Conservation (phyloP, 2,797 vertebrate species). For the Fistularia commersonii region DNA sequence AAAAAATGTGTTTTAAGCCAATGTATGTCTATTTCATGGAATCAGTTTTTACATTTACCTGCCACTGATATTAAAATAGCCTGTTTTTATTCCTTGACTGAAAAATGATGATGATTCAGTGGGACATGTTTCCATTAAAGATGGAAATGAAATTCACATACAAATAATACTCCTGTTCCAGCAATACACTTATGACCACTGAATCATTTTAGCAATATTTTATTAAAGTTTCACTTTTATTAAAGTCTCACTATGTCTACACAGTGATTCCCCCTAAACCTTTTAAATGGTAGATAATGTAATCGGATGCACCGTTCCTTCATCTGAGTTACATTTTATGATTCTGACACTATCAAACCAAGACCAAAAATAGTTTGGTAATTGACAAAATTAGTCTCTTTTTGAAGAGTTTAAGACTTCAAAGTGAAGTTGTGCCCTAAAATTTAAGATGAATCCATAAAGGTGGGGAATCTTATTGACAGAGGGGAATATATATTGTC, state of each 20-base stretch:
- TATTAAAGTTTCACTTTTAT: too few species aligned
- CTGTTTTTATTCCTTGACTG: slow-evolving; percentile 24
- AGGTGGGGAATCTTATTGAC: background rate
- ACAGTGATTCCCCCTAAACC: too few species aligned
- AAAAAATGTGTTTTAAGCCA: slow-evolving; percentile 13
- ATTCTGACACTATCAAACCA: slow-evolving; percentile 24
- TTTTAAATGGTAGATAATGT: too few species aligned
- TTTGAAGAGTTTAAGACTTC: slow-evolving; percentile 14
- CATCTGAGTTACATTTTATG: slow-evolving; percentile 8
- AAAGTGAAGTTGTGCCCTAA: slow-evolving; percentile 2
- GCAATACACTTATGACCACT: slow-evolving; percentile 26
- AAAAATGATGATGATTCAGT: slow-evolving; percentile 6
- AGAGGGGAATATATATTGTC: too few species aligned
- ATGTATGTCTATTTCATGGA: slow-evolving; percentile 17
- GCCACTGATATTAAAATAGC: slow-evolving; percentile 53
- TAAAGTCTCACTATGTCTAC: too few species aligned
- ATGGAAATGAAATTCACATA: slow-evolving; percentile 45
- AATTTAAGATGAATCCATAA: slow-evolving; percentile 7
- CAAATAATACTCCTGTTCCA: slow-evolving; percentile 1
- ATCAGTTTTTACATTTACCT: slow-evolving; percentile 12
- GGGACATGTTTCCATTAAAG: slow-evolving; percentile 48
- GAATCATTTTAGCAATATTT: slow-evolving; percentile 24
- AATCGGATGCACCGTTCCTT: slow-evolving; percentile 1
- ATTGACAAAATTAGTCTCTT: slow-evolving; percentile 8
- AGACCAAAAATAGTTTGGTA: slow-evolving; percentile 40